Base-by-base conservation (phyloP, 2,797 vertebrate species). In the Peromyscus melanophrys region DNA sequence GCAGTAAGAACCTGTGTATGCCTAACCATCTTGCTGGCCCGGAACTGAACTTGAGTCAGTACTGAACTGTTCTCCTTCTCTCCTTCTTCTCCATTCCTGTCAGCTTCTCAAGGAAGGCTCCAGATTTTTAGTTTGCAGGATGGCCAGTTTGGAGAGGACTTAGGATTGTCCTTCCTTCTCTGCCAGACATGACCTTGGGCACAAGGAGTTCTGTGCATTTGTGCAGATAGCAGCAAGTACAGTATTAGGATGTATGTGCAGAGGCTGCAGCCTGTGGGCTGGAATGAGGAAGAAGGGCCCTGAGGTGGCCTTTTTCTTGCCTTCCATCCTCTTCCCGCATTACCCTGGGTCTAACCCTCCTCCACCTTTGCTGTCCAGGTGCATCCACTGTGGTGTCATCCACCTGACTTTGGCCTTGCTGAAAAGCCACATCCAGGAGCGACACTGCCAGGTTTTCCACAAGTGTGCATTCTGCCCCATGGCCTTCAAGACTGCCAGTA, bases 391-490 rank as follows among this genome's bases (percentile, higher is more conserved):
- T 96, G 99, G 99, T 77, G 99, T 99, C 92, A 99, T 99, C 97
- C 99, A 99, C 97, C 99, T 99, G 98, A 99, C 99, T 78, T 98
- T 99, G 4, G 99, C 99, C 94, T 98, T 99, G 98, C 99, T 99
- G 96, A 99, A 99, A 98, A 98, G 96, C 97, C 99, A 99, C 98
- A 99, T 99, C 84, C 99, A 99, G 1, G 99, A 99, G 98, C 99
- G 99, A 97, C 99, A 99, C 98, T 99, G 99, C 94, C 99, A 99
- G 98, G 98, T 99, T 97, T 99, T 99, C 98, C 99, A 99, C 98
- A 99, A 99, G 97, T 99, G 99, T 98, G 99, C 99, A 91, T 98
- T 99, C 96, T 99, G 99, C 98, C 99, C 99, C 0, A 99, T 99
- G 98, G 99, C 99, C 98, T 99, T 99, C 98, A 99, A 99, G 98